A percentile compares a stretch with the other conserved stretches of the same genome.
These are phyloP conservation scores for Platycheirus albimanus DNA, from an alignment of 2,888 invertebrate genomes.

Conservation along the genomic window DNA sequence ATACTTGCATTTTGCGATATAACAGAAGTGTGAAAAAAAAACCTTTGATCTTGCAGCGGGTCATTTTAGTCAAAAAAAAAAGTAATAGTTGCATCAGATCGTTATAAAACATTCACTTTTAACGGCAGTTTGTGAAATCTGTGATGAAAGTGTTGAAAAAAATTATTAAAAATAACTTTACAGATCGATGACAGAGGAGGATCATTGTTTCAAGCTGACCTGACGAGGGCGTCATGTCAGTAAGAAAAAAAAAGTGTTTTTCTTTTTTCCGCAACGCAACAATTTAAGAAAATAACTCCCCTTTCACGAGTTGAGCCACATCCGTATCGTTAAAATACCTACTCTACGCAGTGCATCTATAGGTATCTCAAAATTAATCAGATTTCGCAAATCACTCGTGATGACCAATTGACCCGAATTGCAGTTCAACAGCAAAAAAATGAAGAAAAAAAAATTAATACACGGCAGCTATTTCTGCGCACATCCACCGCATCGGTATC, in stretches of 20 bases:
- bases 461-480: constrained; percentile 4
- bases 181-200: constrained; percentile 27
- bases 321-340: constrained; percentile 44
- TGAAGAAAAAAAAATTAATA: neutral
- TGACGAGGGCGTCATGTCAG: neutral
- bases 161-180: neutral
- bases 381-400: constrained; percentile 71
- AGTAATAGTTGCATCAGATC: constrained; percentile 6
- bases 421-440: constrained; percentile 18
- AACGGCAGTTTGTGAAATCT: constrained; percentile 28
- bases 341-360: constrained; percentile 55
- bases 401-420: constrained; percentile 72
- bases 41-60: constrained; percentile 12
- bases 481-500: constrained; percentile 26
- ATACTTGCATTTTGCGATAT: neutral
- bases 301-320: constrained; percentile 1
- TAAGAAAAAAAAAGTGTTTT: neutral
- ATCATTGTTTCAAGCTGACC: constrained; percentile 6
- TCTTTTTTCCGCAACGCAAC: constrained; percentile 38
- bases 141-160: constrained; percentile 45
- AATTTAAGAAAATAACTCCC: constrained; percentile 16
- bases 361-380: constrained; percentile 60
- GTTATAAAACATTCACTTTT: constrained; percentile 53
- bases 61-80: constrained; percentile 17
- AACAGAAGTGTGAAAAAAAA: neutral